phyloP scores from a whole-genome alignment of 2,888 invertebrate species.

The Apomyelois bistriatella region DNA sequence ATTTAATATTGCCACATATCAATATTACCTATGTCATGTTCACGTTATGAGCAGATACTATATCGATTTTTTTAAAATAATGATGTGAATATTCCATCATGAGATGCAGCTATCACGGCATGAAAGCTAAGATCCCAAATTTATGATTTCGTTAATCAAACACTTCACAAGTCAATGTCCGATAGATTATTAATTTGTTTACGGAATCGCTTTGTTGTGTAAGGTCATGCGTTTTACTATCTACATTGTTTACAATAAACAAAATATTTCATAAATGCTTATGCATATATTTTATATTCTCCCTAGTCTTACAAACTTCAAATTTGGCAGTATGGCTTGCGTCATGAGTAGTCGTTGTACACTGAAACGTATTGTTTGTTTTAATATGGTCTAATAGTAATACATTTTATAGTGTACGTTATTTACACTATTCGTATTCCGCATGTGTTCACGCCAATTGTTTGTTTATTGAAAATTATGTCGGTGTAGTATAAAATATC shows the following conservation, averaged over 20 bases:
- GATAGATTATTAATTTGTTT: not conserved
- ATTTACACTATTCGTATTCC: slow-evolving; percentile 7
- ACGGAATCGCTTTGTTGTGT: not conserved
- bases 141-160: too few species aligned
- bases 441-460: slow-evolving; percentile 37
- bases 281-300: not conserved
- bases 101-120: too few species aligned
- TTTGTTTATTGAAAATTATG: slow-evolving; percentile 58
- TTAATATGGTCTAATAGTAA: slow-evolving; percentile 14
- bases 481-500: slow-evolving; percentile 52
- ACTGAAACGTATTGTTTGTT: slow-evolving; percentile 9
- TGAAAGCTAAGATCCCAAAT: too few species aligned
- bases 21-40: too few species aligned
- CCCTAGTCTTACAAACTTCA: not conserved
- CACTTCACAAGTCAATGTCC: not conserved
- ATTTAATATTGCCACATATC: too few species aligned
- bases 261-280: not conserved
- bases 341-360: slow-evolving; percentile 4
- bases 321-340: not conserved
- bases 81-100: too few species aligned
- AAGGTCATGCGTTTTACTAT: not conserved
- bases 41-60: too few species aligned
- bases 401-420: slow-evolving; percentile 10
- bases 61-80: too few species aligned
- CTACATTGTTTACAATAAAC: too few species aligned